Conservation (phyloP, 2,797 vertebrate species). For the Lacerta agilis region DNA sequence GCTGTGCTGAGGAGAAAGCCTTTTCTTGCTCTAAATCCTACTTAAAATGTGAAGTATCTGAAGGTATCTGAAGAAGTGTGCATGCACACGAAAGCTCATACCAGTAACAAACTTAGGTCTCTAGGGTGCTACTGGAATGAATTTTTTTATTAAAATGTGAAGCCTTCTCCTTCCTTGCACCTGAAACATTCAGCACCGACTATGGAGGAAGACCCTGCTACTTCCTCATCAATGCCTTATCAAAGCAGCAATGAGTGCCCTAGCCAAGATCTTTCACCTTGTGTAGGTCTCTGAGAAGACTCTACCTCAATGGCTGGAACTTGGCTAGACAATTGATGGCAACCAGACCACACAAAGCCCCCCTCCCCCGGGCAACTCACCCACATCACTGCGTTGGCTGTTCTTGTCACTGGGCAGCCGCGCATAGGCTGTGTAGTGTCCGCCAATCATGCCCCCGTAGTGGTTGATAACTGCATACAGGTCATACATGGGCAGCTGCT, state of each 20-base stretch:
- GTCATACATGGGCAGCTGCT: constrained; percentile 94
- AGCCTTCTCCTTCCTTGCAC: background rate
- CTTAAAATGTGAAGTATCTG: background rate
- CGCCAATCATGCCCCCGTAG: constrained; percentile 98
- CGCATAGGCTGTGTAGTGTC: constrained; percentile 95
- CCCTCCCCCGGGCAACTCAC: constrained; percentile 75
- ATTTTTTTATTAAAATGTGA: too few relatives aligned
- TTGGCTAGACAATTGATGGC: background rate
- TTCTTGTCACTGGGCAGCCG: constrained; percentile 95
- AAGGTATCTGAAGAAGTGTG: too few relatives aligned
- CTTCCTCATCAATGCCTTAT: too few relatives aligned
- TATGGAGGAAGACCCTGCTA: background rate
- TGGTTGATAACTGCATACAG: constrained; percentile 99
- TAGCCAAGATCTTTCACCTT: background rate
- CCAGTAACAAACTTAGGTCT: too few relatives aligned
- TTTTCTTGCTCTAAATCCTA: background rate
- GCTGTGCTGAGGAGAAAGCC: too few relatives aligned
- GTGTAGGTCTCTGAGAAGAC: background rate
- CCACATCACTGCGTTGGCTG: constrained; percentile 97
- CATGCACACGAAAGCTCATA: too few relatives aligned
- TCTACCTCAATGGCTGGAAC: background rate
- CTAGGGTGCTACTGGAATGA: too few relatives aligned
- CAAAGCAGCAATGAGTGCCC: background rate
- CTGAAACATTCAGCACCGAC: background rate
- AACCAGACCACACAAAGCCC: background rate